Percentiles rank a stretch among this genome's conserved stretches.
These are phyloP conservation scores for Gambusia holbrooki DNA, from an alignment of 2,113 vertebrate genomes.

Conservation along the genomic window DNA sequence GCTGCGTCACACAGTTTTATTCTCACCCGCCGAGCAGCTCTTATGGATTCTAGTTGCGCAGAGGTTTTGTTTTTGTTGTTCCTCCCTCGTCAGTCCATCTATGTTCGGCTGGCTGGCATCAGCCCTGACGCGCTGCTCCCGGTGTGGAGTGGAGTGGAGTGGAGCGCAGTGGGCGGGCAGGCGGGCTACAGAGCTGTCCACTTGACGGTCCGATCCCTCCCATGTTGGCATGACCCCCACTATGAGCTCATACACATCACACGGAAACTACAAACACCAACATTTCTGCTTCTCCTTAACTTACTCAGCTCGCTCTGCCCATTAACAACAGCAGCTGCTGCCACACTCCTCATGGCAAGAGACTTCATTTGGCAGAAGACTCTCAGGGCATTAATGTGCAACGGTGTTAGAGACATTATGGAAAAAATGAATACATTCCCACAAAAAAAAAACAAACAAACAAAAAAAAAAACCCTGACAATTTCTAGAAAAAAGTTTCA, in stretches of 20 bases:
- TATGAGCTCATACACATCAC: slow-evolving; percentile 2
- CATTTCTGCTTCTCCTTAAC: neutral
- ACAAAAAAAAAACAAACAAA: too few species aligned
- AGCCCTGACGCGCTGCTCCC: slow-evolving; percentile 56
- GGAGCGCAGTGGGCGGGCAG: slow-evolving; percentile 63
- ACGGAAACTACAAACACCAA: neutral
- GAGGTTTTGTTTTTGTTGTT: slow-evolving; percentile 26
- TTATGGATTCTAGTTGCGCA: slow-evolving; percentile 38
- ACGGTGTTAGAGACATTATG: too few species aligned
- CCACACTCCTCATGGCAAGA: neutral
- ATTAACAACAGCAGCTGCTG: slow-evolving; percentile 1
- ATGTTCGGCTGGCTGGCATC: slow-evolving; percentile 53
- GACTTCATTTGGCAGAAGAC: neutral
- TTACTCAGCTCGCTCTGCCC: neutral
- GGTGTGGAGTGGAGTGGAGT: slow-evolving; percentile 45
- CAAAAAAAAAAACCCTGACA: too few species aligned
- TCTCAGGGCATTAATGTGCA: neutral
- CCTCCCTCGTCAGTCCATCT: slow-evolving; percentile 29
- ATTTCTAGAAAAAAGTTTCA: too few species aligned
- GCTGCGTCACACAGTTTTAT: slow-evolving; percentile 24
- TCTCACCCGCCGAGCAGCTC: slow-evolving; percentile 36
- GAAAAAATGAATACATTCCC: too few species aligned
- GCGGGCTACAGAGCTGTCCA: slow-evolving; percentile 67
- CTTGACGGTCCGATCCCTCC: slow-evolving; percentile 71
- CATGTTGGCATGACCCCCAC: slow-evolving; percentile 71